Evolutionary conservation across 2,797 vertebrate species (phyloP), one percentile per base, ranked within the genome.

Genomic region (Pseudomugil tenellus): DNA sequence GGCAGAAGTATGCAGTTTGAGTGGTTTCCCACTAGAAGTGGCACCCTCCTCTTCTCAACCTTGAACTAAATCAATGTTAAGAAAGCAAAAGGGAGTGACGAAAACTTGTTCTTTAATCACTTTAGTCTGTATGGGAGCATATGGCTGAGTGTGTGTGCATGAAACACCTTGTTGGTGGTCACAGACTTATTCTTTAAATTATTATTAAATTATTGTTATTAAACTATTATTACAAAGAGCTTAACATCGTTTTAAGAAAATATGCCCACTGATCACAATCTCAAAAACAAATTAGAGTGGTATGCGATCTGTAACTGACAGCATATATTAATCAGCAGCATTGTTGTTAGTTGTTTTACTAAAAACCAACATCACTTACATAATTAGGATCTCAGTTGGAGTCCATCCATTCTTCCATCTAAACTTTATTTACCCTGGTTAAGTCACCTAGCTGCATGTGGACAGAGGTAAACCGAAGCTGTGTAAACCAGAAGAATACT

Each of bases 41-140:
- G 76, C 5, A 54, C 67, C 76, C 77, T 84, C 70, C 76, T 70
- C 62, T 70, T 63, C 72, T 76, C 73, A 84, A 74, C 88, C 89
- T 92, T 91, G 87, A 60, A 68, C 46, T 26, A 55, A 59, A 77
- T 89, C 52, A 87, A 90, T 81, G 49, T 28, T 8, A 43, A 62
- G 48, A 58, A 32, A 60, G 51, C 25, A 10, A 63, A 48, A 43
- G 31, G 57, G 37, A 51, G 23, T 23, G 21, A 74, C 12, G 52
- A 64, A 79, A 71, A 79, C 19, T 46, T 67, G 63, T 63, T 83
- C 69, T 21, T 6, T 78, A 70, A 85, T 85, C 72, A 78, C 74
- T 48, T 68, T 29, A 53, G n/a, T 54, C 21, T 56, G n/a, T 52
- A 57, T 54, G 43, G 26, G 23, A 4, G 2, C 55, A 8, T 70